Conservation (phyloP, 2,888 invertebrate species). For the Lamproptera curius region DNA sequence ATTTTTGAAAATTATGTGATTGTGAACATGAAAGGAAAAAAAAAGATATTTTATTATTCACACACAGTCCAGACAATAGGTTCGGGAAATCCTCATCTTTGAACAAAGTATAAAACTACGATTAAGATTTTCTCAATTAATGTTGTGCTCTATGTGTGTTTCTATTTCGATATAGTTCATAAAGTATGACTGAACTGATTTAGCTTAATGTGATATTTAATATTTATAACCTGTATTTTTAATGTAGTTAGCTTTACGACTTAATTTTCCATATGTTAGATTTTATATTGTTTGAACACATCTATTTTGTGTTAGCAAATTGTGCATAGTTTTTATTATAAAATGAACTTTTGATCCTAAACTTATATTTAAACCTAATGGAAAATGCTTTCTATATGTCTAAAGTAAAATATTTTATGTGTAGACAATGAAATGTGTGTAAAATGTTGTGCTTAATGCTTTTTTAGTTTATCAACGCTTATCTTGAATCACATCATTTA, state of each 20-base stretch:
- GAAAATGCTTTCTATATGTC: no score
- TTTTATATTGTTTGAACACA: conserved; percentile 36
- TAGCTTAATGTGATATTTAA: conserved; percentile 77
- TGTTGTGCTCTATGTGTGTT: conserved; percentile 20
- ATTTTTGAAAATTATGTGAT: conserved; percentile 2
- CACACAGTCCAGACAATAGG: conserved; percentile 1
- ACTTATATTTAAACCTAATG: no score
- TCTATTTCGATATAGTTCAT: conserved; percentile 51
- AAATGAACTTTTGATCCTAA: no score
- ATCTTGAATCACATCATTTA: no score
- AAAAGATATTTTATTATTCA: conserved; percentile 4
- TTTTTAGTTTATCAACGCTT: no score
- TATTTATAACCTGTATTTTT: conserved; percentile 66
- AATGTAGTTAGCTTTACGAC: conserved; percentile 55
- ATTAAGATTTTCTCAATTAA: conserved; percentile 1
- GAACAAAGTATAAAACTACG: background rate
- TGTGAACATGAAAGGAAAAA: background rate
- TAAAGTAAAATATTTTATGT: no score
- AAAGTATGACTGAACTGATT: conserved; percentile 71
- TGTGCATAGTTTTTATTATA: no score
- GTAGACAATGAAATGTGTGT: no score
- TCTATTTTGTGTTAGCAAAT: conserved; percentile 31
- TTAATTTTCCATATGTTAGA: conserved; percentile 43
- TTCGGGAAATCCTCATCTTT: background rate
- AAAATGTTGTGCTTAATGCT: no score